Evolutionary conservation across 2,113 vertebrate genomes (phyloP), one percentile per base, ranked within the genome.

Genomic region (Echinops telfairi): DNA sequence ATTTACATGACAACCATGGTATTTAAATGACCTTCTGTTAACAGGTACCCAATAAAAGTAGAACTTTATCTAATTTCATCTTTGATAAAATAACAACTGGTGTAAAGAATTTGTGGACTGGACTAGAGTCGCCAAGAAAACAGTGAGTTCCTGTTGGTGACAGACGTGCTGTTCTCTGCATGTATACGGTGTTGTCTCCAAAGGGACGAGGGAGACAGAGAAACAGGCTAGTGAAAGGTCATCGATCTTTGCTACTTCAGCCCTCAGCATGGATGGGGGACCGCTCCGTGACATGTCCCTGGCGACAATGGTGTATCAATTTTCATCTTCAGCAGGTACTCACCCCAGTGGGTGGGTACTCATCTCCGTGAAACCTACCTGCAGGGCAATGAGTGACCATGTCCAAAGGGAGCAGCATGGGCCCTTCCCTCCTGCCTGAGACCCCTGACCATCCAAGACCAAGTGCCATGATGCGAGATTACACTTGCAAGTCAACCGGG

Each of bases 21-120:
- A 96, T 97, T 96, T 96, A 92, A 96, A 38, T 88, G 62, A 94
- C 40, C 90, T 95, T n/a, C 91, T 53, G 31, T 77, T 31, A 83
- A 87, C 25, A 88, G 40, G 31, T 33, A 93, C 89, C 83, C 4
- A 1, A 71, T 81, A 75, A 89, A 80, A 82, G 31, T 0, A 7
- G 82, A 71, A 22, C 4, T 22, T 86, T 23, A 58, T 38, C 31
- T 88, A 91, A 82, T 93, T 88, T 95, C 80, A 57, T 80, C 88
- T 95, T 94, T 81, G 73, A 96, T 82, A 73, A 38, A 94, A 68
- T 88, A 57, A 66, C 17, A 97, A 94, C 60, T 93, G 31, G 88
- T 90, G 25, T 76, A 3, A 92, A 94, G 68, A 86, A 68, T 76
- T 94, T 96, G 83, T 83, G 82, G 71, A 64, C 75, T 76, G 93